These are phyloP conservation scores for Mustela nigripes DNA, from an alignment of 2,113 vertebrate species.

Conservation along the genomic window DNA sequence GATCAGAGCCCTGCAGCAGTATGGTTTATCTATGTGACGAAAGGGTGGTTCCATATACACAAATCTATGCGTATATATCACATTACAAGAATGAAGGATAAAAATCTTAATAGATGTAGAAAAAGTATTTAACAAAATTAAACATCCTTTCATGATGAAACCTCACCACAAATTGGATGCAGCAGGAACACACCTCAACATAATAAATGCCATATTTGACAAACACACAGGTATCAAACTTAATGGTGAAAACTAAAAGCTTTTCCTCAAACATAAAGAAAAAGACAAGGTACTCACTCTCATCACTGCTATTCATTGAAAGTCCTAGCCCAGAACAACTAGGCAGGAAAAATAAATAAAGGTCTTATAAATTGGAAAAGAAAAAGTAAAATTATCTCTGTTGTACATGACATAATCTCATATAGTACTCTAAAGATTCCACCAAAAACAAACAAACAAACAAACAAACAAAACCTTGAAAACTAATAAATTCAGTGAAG, in stretches of 20 bases:
- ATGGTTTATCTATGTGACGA: neutral
- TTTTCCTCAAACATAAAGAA: neutral
- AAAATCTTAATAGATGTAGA: neutral
- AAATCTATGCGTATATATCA: neutral
- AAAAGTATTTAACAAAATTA: neutral
- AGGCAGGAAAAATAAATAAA: neutral
- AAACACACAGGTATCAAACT: neutral
- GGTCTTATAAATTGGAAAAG: neutral
- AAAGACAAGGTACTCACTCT: neutral
- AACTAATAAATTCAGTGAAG: neutral
- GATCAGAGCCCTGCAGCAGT: neutral
- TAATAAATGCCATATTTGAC: neutral
- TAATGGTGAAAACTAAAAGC: neutral
- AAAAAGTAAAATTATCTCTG: neutral
- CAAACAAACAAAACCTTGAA: neutral
- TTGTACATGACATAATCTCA: neutral
- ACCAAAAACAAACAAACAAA: neutral
- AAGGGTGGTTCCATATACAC: neutral
- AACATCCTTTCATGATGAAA: neutral
- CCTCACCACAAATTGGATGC: neutral
- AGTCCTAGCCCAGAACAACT: neutral
- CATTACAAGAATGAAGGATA: neutral
- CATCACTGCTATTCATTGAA: neutral
- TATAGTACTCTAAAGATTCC: neutral
- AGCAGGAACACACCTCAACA: neutral